Conservation (phyloP, 2,797 vertebrate species). For the Sparidentex hasta region DNA sequence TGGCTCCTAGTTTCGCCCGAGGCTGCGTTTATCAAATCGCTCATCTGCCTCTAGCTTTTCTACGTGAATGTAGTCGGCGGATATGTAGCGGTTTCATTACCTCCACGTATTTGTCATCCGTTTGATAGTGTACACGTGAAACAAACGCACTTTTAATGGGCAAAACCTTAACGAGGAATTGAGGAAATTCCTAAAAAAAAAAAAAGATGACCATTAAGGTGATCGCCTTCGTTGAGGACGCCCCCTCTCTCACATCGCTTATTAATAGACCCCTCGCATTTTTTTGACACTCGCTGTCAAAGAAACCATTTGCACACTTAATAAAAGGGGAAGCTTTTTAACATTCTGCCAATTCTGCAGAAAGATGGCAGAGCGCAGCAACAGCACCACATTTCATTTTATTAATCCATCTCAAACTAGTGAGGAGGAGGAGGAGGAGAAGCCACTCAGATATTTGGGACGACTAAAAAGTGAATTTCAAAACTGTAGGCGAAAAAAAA, state of each 20-base stretch:
- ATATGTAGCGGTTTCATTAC: slow-evolving; percentile 57
- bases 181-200: slow-evolving; percentile 73
- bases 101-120: slow-evolving; percentile 50
- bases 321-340: slow-evolving; percentile 68
- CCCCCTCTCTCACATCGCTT: slow-evolving; percentile 60
- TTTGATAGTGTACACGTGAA: slow-evolving; percentile 49
- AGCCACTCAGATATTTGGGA: slow-evolving; percentile 28
- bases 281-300: slow-evolving; percentile 80
- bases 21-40: slow-evolving; percentile 72
- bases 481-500: slow-evolving; percentile 42
- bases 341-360: slow-evolving; percentile 75
- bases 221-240: slow-evolving; percentile 60
- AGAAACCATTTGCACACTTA: slow-evolving; percentile 77
- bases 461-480: slow-evolving; percentile 34
- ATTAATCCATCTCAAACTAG: slow-evolving; percentile 61
- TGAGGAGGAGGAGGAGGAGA: slow-evolving; percentile 3
- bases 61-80: slow-evolving; percentile 63
- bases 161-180: slow-evolving; percentile 66
- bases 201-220: slow-evolving; percentile 74
- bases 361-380: slow-evolving; percentile 62
- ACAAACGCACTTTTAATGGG: slow-evolving; percentile 71
- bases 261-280: slow-evolving; percentile 73
- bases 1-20: slow-evolving; percentile 57
- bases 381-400: slow-evolving; percentile 55
- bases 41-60: slow-evolving; percentile 59